These are phyloP conservation scores for Melanchra persicariae DNA, from an alignment of 2,888 invertebrate genomes.

Conservation along the genomic window DNA sequence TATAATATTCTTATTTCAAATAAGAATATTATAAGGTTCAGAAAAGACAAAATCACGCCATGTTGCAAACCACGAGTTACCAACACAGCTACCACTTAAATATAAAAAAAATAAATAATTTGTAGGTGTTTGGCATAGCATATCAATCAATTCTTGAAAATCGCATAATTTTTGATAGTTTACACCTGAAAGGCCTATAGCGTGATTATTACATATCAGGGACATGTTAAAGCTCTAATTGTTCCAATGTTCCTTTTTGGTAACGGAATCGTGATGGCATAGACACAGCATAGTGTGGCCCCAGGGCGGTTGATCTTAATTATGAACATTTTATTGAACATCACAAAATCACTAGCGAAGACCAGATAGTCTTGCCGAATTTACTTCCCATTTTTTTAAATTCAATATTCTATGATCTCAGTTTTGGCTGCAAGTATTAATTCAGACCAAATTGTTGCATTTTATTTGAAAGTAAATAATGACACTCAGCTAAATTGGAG, in stretches of 20 bases:
- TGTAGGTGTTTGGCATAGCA: too few species aligned
- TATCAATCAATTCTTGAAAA: background rate
- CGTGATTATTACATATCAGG: too few species aligned
- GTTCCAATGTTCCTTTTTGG: background rate
- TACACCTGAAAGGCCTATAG: too few species aligned
- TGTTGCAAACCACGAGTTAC: conserved; percentile 12
- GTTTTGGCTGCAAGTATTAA: conserved; percentile 24
- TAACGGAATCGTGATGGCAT: background rate
- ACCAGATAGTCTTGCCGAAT: too few species aligned
- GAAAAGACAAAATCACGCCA: conserved; percentile 12
- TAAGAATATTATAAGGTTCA: background rate
- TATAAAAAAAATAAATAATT: background rate
- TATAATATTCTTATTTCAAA: too few species aligned
- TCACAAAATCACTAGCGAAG: background rate
- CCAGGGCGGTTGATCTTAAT: too few species aligned
- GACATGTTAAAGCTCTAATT: too few species aligned
- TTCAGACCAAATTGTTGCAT: conserved; percentile 37
- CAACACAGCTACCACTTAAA: background rate
- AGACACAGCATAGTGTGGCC: too few species aligned
- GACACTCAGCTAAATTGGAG: conserved; percentile 12
- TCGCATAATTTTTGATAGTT: background rate
- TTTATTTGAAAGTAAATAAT: conserved; percentile 12
- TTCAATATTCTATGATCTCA: conserved; percentile 46
- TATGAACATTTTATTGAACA: background rate
- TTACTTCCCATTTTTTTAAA: background rate